A percentile compares a stretch with the other conserved stretches of the same genome.
Evolutionary conservation across 2,888 invertebrate species (phyloP).

Genomic region (Reticulitermes lucifugus): DNA sequence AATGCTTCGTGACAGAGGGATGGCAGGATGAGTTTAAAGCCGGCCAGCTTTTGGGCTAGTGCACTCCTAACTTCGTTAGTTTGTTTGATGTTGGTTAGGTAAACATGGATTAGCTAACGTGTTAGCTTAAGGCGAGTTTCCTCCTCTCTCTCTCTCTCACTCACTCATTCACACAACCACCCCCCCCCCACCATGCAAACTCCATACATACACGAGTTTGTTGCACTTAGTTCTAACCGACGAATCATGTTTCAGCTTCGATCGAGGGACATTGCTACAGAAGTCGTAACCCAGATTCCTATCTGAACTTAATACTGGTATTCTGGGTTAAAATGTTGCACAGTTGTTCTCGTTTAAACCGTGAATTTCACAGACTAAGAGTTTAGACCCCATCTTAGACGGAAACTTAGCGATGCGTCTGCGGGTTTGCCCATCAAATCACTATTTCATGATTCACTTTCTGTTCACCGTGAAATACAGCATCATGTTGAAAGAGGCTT

Average conservation of each 20-base stretch:
- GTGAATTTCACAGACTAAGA: too few species aligned
- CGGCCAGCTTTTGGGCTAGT: conserved; percentile 43
- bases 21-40: conserved; percentile 18
- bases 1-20: conserved; percentile 17
- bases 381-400: too few species aligned
- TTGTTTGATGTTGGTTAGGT: conserved; percentile 51
- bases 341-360: too few species aligned
- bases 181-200: not conserved
- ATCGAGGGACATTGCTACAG: not conserved
- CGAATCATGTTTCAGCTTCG: not conserved
- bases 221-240: not conserved
- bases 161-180: conserved; percentile 1
- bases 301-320: too few species aligned
- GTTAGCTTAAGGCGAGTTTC: conserved; percentile 41
- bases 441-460: too few species aligned
- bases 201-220: not conserved
- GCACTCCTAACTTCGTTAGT: conserved; percentile 48
- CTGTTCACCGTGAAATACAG: too few species aligned
- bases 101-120: conserved; percentile 51
- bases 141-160: not conserved
- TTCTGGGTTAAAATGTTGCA: too few species aligned
- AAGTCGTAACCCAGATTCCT: not conserved
- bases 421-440: too few species aligned
- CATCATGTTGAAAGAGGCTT: too few species aligned
- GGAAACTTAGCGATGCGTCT: too few species aligned